These are phyloP conservation scores for Bombus picipes DNA, from an alignment of 1,140 invertebrate genomes.

Conservation along the genomic window DNA sequence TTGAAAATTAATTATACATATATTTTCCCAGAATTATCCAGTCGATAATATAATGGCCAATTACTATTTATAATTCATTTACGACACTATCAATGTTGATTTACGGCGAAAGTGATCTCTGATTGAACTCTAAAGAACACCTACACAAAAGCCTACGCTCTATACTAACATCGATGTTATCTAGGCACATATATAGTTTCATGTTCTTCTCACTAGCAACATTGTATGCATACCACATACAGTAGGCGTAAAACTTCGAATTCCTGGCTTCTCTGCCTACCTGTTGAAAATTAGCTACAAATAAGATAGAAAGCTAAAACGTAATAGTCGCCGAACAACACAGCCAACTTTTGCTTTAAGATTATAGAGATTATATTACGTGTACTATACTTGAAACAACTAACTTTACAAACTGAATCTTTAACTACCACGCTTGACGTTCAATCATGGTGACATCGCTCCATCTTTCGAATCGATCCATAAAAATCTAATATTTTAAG, in stretches of 20 bases:
- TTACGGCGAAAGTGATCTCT: background rate
- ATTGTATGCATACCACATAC: background rate
- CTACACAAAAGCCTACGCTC: background rate
- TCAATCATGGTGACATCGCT: too few species aligned
- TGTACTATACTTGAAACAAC: background rate
- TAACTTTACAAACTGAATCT: background rate
- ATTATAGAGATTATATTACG: background rate
- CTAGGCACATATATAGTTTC: background rate
- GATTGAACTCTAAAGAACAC: conserved; percentile 2
- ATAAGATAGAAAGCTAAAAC: background rate
- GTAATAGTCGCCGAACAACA: background rate
- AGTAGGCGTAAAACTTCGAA: conserved; percentile 2
- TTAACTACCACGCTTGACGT: background rate
- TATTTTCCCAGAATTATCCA: background rate
- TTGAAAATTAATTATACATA: background rate
- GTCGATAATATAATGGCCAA: background rate
- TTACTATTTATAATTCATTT: background rate
- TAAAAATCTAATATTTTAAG: background rate
- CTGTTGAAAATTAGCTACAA: conserved; percentile 24
- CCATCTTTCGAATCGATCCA: background rate
- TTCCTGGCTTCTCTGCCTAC: background rate
- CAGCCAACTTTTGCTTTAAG: background rate
- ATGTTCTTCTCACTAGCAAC: background rate
- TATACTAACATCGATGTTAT: background rate
- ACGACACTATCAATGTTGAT: too few species aligned